These are phyloP conservation scores for Agrochola lota DNA, from an alignment of 2,888 invertebrate species.

Conservation along the genomic window DNA sequence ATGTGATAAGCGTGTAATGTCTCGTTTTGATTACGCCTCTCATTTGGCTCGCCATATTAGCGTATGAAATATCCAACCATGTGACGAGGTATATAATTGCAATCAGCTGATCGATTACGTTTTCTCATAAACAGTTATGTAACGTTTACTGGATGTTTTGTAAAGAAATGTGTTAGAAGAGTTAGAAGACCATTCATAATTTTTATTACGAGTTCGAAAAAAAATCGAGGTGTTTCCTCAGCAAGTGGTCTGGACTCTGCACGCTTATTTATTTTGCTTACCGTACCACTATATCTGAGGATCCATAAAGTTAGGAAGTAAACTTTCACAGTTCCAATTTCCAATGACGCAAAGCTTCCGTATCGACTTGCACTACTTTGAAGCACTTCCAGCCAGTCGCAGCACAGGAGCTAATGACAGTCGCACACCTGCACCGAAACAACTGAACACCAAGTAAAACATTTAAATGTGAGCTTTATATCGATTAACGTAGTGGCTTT, in stretches of 20 bases:
- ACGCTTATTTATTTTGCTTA: constrained; percentile 12
- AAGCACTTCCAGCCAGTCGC: neutral
- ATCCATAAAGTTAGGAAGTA: constrained; percentile 24
- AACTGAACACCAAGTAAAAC: neutral
- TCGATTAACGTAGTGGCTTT: neutral
- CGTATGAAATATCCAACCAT: neutral
- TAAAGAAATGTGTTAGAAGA: neutral
- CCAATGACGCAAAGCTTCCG: constrained; percentile 19
- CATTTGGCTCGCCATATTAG: neutral
- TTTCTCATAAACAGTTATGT: neutral
- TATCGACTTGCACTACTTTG: neutral
- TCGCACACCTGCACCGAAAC: neutral
- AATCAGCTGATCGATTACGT: neutral
- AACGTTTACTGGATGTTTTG: neutral
- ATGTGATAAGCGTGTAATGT: constrained; percentile 26
- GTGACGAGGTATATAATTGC: neutral
- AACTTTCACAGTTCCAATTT: constrained; percentile 14
- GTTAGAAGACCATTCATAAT: too few relatives aligned
- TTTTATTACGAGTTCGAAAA: neutral
- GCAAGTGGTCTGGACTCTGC: too few relatives aligned
- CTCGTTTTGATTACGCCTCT: constrained; percentile 11
- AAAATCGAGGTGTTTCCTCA: neutral
- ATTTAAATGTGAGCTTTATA: neutral
- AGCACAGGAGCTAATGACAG: neutral
- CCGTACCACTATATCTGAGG: neutral